These are phyloP conservation scores for Corythoichthys intestinalis DNA, from an alignment of 2,113 vertebrate genomes.

Conservation along the genomic window DNA sequence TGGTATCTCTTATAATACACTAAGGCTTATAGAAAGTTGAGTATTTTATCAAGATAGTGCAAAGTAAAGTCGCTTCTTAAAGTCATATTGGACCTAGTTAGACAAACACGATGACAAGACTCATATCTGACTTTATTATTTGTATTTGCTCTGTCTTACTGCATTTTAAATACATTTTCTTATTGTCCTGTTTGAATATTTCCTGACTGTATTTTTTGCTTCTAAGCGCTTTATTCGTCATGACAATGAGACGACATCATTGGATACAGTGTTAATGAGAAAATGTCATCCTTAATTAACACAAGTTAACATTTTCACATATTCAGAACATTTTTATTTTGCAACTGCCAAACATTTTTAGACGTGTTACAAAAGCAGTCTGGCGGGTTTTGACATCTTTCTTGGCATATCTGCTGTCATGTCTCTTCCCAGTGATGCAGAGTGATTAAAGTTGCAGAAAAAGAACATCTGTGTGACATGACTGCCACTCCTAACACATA, in stretches of 20 bases:
- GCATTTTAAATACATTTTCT: not conserved
- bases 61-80: not conserved
- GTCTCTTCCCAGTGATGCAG: constrained; percentile 31
- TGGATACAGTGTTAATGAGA: constrained; percentile 48
- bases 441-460: constrained; percentile 47
- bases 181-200: not conserved
- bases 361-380: constrained; percentile 31
- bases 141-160: not conserved
- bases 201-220: not conserved
- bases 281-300: constrained; percentile 43
- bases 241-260: constrained; percentile 45
- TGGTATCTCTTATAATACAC: not conserved
- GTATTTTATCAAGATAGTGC: not conserved
- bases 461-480: constrained; percentile 39
- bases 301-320: constrained; percentile 38
- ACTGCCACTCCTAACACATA: constrained; percentile 19
- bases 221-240: not conserved
- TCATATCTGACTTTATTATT: not conserved
- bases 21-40: not conserved
- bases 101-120: not conserved
- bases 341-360: constrained; percentile 32
- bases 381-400: constrained; percentile 30
- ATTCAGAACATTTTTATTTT: constrained; percentile 41
- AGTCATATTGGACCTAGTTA: not conserved
- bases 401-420: constrained; percentile 36